A percentile compares a stretch with the other conserved stretches of the same genome.
These are phyloP conservation scores for Laupala kohalensis DNA, from an alignment of 1,140 invertebrate genomes.

Conservation along the genomic window DNA sequence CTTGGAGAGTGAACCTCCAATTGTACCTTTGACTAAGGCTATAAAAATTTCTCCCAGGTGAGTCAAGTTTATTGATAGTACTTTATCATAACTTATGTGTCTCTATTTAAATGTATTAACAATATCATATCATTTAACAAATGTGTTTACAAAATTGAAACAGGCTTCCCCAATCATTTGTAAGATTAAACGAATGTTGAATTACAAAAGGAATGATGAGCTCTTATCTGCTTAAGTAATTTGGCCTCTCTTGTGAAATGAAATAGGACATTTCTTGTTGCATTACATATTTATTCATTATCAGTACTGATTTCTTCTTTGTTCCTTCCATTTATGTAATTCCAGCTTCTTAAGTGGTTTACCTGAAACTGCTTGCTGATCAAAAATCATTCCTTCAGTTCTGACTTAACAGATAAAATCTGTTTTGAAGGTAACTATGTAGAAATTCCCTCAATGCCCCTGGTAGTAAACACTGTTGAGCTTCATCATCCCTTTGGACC, in stretches of 20 bases:
- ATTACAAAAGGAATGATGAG: not conserved
- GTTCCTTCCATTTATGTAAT: not conserved
- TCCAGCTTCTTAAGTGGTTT: not conserved
- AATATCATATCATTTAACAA: no score
- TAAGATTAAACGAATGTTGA: no score
- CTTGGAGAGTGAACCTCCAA: not conserved
- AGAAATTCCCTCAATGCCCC: not conserved
- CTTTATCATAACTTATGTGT: no score
- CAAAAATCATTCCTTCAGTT: not conserved
- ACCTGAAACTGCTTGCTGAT: not conserved
- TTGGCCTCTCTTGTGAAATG: no score
- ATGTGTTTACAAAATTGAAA: no score
- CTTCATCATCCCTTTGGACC: not conserved
- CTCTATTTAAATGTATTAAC: no score
- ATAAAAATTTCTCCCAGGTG: constrained; percentile 20
- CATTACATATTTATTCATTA: not conserved
- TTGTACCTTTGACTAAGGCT: constrained; percentile 9
- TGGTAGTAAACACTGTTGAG: not conserved
- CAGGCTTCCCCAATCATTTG: no score
- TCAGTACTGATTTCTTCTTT: not conserved
- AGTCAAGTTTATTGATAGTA: no score
- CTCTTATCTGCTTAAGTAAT: not conserved
- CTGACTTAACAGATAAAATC: not conserved
- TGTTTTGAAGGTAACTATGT: not conserved
- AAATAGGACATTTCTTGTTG: not conserved